Conservation (phyloP, 2,113 vertebrate species). For the Hucho hucho region DNA sequence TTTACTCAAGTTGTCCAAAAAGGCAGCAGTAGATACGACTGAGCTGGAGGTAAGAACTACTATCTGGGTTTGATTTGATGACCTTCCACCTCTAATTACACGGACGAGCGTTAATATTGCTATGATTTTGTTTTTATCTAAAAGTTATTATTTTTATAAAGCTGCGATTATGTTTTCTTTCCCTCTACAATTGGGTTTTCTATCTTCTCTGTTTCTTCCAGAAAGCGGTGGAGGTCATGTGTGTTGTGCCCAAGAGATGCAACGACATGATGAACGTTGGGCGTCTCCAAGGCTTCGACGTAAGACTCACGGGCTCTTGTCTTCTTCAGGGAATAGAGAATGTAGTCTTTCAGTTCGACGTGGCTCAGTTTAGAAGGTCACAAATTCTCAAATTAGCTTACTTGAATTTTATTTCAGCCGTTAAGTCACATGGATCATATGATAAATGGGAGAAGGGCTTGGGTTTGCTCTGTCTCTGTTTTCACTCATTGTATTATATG, state of each 20-base stretch:
- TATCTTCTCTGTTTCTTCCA: slow-evolving; percentile 46
- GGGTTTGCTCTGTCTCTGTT: background rate
- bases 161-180: background rate
- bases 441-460: background rate
- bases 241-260: slow-evolving; percentile 96
- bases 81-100: too few species aligned
- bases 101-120: too few species aligned
- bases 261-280: slow-evolving; percentile 99
- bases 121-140: too few species aligned
- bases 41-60: slow-evolving; percentile 86
- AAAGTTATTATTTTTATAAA: too few species aligned
- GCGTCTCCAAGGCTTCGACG: slow-evolving; percentile 96
- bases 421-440: background rate
- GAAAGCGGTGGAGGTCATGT: slow-evolving; percentile 99
- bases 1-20: slow-evolving; percentile 94
- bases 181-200: background rate
- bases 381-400: background rate
- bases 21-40: slow-evolving; percentile 85
- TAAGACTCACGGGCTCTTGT: slow-evolving; percentile 64
- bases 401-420: background rate
- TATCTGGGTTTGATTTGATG: background rate
- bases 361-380: background rate
- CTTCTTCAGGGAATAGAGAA: background rate
- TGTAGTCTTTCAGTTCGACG: background rate
- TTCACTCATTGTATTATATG: background rate